These are phyloP conservation scores for Chydorus sphaericus DNA, from an alignment of 2,888 invertebrate genomes.

Conservation along the genomic window DNA sequence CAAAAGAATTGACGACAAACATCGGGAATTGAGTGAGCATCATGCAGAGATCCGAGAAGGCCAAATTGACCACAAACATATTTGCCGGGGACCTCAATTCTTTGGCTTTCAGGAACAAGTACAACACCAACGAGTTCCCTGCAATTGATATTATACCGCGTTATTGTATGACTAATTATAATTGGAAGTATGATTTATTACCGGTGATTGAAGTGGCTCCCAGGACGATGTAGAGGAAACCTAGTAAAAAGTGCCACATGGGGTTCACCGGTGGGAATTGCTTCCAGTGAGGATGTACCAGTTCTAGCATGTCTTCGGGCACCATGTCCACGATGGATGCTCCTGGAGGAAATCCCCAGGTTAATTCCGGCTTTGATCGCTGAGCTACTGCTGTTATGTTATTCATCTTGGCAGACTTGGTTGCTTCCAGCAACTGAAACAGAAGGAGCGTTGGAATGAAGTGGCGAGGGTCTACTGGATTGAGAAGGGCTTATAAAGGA, in stretches of 20 bases:
- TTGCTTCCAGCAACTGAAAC: background rate
- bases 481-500: no score
- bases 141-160: background rate
- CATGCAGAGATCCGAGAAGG: conserved; percentile 80
- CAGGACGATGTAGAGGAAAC: conserved; percentile 7
- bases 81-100: conserved; percentile 76
- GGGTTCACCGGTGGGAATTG: conserved; percentile 23
- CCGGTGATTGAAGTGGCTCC: conserved; percentile 8
- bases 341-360: conserved; percentile 9
- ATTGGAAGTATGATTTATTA: no score
- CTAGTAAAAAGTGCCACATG: conserved; percentile 20
- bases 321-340: conserved; percentile 16
- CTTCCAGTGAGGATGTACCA: conserved; percentile 23
- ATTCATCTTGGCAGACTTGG: background rate
- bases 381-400: background rate
- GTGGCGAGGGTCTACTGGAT: background rate
- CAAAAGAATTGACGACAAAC: conserved; percentile 28
- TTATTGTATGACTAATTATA: no score
- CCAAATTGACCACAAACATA: conserved; percentile 76
- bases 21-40: conserved; percentile 43
- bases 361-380: background rate
- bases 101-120: conserved; percentile 58
- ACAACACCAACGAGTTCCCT: conserved; percentile 56
- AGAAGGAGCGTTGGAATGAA: no score
- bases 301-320: conserved; percentile 21